Percentiles rank a stretch among this genome's conserved stretches.
These are phyloP conservation scores for Catostomus latipinnis DNA, from an alignment of 2,797 vertebrate species.

Conservation along the genomic window DNA sequence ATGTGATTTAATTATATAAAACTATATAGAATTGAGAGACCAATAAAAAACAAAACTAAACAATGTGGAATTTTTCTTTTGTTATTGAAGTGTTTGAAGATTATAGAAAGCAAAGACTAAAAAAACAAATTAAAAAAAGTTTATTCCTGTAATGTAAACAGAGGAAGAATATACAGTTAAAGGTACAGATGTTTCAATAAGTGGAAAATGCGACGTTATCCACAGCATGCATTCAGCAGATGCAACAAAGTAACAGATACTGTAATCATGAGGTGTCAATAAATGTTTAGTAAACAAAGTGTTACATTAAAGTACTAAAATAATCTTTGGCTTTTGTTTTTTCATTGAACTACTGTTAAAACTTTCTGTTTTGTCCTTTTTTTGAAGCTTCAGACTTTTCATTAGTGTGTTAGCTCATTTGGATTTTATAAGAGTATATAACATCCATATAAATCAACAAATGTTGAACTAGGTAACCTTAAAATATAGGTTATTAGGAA, in stretches of 20 bases:
- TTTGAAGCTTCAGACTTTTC: neutral
- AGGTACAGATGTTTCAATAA: slow-evolving; percentile 17
- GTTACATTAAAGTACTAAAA: slow-evolving; percentile 11
- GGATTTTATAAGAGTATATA: neutral
- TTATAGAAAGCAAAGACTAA: neutral
- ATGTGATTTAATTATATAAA: neutral
- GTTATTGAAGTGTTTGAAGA: neutral
- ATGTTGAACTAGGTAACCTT: neutral
- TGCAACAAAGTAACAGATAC: slow-evolving; percentile 4
- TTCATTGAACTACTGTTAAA: neutral
- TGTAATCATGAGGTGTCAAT: neutral
- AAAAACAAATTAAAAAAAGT: slow-evolving; percentile 8
- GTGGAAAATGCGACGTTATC: neutral
- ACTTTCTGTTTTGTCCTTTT: neutral
- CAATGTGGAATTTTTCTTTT: neutral
- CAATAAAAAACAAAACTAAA: neutral
- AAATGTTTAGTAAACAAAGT: neutral
- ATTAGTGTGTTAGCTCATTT: neutral
- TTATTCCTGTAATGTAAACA: slow-evolving; percentile 35
- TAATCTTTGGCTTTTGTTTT: neutral
- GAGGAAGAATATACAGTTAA: slow-evolving; percentile 16
- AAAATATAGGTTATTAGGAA: neutral
- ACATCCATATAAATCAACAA: neutral
- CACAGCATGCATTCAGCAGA: slow-evolving; percentile 31
- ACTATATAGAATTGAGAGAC: neutral